Conservation (phyloP, 2,888 invertebrate genomes). For the Leptopilina drosophilae region DNA sequence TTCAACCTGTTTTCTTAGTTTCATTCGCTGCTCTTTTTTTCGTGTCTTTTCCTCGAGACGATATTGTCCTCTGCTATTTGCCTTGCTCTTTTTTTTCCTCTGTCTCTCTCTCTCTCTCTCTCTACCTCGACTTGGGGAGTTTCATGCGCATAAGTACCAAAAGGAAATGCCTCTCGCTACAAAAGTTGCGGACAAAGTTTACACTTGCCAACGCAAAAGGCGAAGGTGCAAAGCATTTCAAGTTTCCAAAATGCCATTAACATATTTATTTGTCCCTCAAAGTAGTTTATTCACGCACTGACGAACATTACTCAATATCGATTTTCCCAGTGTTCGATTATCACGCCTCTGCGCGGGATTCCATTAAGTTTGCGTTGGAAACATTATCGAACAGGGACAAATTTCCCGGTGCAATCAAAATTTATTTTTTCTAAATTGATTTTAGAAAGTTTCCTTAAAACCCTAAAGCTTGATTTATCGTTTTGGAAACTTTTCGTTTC, state of each 20-base stretch:
- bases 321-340: constrained; percentile 47
- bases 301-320: constrained; percentile 55
- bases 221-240: constrained; percentile 71
- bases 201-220: constrained; percentile 66
- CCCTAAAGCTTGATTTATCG: too few relatives aligned
- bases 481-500: too few relatives aligned
- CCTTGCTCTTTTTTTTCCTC: constrained; percentile 45
- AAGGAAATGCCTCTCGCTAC: constrained; percentile 46
- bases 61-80: constrained; percentile 35
- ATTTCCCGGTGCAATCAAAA: too few relatives aligned
- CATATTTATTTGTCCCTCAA: constrained; percentile 74
- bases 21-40: background rate
- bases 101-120: constrained; percentile 46
- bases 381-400: too few relatives aligned
- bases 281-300: constrained; percentile 63
- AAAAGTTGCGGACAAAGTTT: constrained; percentile 70
- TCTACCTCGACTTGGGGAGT: constrained; percentile 42
- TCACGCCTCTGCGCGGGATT: too few relatives aligned
- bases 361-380: too few relatives aligned
- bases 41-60: constrained; percentile 40
- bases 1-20: constrained; percentile 46
- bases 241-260: constrained; percentile 71
- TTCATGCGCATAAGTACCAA: constrained; percentile 19
- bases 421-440: too few relatives aligned
- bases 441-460: too few relatives aligned